phyloP scores from a whole-genome alignment of 92 coral and sea anemone species.

The Galaxea fascicularis region DNA sequence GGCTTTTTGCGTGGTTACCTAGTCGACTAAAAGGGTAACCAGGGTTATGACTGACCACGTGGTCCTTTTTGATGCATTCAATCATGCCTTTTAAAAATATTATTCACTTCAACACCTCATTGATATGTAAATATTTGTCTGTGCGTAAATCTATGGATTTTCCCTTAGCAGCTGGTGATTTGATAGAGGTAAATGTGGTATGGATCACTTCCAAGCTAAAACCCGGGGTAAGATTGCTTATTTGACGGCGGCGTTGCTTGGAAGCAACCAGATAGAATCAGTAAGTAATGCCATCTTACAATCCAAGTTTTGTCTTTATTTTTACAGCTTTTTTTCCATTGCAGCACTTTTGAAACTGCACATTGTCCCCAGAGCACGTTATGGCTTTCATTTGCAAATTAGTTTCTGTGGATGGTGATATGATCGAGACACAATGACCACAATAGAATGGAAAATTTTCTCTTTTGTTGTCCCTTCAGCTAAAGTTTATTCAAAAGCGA shows the following conservation, averaged over 20 bases:
- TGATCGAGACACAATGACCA: background rate
- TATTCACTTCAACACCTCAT: constrained; percentile 14
- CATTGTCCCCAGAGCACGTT: constrained; percentile 19
- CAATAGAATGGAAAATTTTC: background rate
- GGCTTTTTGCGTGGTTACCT: too few relatives aligned
- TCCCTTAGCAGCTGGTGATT: constrained; percentile 82
- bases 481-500: background rate
- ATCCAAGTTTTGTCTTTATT: too few relatives aligned
- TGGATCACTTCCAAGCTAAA: background rate
- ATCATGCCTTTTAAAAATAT: too few relatives aligned
- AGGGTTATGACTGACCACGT: too few relatives aligned
- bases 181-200: constrained; percentile 25
- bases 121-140: constrained; percentile 38
- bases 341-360: background rate
- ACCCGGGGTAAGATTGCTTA: constrained; percentile 1
- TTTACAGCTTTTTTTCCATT: background rate
- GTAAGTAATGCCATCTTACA: background rate
- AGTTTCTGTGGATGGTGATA: constrained; percentile 24
- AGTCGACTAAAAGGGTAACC: too few relatives aligned
- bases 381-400: constrained; percentile 44
- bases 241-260: constrained; percentile 20
- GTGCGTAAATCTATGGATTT: constrained; percentile 73
- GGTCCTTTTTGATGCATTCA: too few relatives aligned
- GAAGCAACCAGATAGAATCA: background rate
- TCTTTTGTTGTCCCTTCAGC: background rate